Percentiles rank a stretch among this genome's conserved stretches.
phyloP scores from a whole-genome alignment of 2,888 invertebrate species.

The Cheilosia scutellata region DNA sequence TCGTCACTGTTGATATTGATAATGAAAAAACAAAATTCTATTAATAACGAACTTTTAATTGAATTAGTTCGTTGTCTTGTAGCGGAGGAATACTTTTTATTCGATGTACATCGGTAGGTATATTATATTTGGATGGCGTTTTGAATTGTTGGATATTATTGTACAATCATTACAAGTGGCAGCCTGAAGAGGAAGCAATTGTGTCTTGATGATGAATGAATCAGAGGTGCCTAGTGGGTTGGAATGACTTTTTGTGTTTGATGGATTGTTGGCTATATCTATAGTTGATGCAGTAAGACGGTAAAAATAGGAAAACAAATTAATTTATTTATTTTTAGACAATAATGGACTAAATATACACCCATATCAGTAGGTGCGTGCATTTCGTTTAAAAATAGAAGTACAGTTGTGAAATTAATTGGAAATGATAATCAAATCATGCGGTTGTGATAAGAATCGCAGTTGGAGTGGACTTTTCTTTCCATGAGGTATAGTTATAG shows the following conservation, averaged over 20 bases:
- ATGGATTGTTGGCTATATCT: not conserved
- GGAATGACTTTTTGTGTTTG: not conserved
- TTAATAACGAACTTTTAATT: constrained; percentile 45
- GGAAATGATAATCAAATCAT: not conserved
- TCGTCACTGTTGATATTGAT: constrained; percentile 9
- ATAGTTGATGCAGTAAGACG: not conserved
- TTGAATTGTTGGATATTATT: constrained; percentile 6
- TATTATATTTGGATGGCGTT: not conserved
- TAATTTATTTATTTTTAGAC: constrained; percentile 15
- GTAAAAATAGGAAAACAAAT: not conserved
- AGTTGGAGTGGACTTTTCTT: not conserved
- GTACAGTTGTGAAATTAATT: not conserved
- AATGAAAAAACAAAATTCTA: constrained; percentile 41
- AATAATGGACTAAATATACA: not conserved
- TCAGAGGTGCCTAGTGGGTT: constrained; percentile 1
- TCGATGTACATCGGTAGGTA: not conserved
- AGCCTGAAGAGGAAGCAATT: not conserved
- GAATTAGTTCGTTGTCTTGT: constrained; percentile 28
- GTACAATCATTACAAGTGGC: constrained; percentile 14
- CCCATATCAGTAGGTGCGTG: not conserved
- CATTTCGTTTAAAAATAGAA: not conserved
- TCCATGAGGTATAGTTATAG: not conserved
- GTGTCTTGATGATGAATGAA: constrained; percentile 13
- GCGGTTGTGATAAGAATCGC: not conserved
- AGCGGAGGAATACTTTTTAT: not conserved